A percentile compares a stretch with the other conserved stretches of the same genome.
phyloP scores from a whole-genome alignment of 2,113 vertebrate species.

The Tauraco erythrolophus region DNA sequence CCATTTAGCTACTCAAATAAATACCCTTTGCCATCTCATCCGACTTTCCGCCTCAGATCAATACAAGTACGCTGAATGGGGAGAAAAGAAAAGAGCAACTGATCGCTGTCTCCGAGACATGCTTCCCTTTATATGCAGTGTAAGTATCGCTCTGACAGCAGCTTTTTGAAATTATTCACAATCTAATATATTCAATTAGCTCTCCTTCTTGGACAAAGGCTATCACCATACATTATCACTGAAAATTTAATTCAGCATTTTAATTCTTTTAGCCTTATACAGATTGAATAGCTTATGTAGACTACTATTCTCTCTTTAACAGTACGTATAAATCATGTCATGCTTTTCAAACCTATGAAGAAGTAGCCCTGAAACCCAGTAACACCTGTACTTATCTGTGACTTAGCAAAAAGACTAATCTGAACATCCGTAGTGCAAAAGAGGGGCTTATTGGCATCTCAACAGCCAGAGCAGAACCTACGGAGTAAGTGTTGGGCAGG shows the following conservation, averaged over 20 bases:
- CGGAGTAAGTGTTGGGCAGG: not conserved
- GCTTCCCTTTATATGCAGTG: not conserved
- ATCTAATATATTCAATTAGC: conserved; percentile 41
- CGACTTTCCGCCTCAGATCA: not conserved
- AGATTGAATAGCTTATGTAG: conserved; percentile 32
- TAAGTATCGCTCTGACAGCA: not conserved
- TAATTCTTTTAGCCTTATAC: conserved; percentile 33
- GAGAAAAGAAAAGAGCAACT: not conserved
- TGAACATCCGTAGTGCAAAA: not conserved
- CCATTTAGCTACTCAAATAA: conserved; percentile 31
- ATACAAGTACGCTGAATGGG: not conserved
- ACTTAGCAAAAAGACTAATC: not conserved
- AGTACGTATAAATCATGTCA: not conserved
- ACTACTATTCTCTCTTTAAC: not conserved
- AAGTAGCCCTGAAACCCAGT: not conserved
- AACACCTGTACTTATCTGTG: not conserved
- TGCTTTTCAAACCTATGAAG: not conserved
- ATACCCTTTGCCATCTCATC: not conserved
- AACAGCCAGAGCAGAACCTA: not conserved
- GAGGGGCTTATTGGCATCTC: not conserved
- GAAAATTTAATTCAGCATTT: conserved; percentile 27
- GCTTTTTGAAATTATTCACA: conserved; percentile 39
- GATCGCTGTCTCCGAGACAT: not conserved
- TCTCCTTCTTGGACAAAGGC: conserved; percentile 17
- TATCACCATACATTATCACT: conserved; percentile 46